Percentiles rank a stretch among this genome's conserved stretches.
These are phyloP conservation scores for Peromyscus aztecus DNA, from an alignment of 2,797 vertebrate species.

Conservation along the genomic window DNA sequence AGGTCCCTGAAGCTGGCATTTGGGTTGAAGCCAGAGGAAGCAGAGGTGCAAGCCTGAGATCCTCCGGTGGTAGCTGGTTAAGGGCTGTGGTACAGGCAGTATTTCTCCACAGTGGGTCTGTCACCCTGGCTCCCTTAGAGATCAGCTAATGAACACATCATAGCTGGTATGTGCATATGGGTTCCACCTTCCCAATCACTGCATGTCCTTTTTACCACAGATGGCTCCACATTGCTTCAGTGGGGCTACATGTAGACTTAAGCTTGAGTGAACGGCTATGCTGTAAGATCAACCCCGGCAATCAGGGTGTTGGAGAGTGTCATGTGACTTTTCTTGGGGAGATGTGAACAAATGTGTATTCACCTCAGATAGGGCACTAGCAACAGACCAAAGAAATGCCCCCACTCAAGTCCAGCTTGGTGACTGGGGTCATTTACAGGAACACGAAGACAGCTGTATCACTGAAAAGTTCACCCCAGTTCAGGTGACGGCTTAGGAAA, in stretches of 20 bases:
- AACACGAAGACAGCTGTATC: not conserved
- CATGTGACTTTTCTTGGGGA: not conserved
- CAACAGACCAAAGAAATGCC: not conserved
- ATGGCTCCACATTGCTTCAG: not conserved
- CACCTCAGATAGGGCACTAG: not conserved
- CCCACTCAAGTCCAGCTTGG: not conserved
- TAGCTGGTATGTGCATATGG: too few relatives aligned
- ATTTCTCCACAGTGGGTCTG: not conserved
- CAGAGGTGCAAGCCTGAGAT: not conserved
- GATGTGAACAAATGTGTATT: not conserved
- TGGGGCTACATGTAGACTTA: not conserved
- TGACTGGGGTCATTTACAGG: not conserved
- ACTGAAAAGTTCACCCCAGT: not conserved
- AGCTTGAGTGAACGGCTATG: too few relatives aligned
- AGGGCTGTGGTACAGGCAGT: too few relatives aligned
- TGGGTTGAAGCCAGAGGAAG: not conserved
- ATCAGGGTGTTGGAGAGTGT: not conserved
- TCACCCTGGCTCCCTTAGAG: not conserved
- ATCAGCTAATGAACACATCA: not conserved
- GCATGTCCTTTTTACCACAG: not conserved
- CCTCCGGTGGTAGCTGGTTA: not conserved
- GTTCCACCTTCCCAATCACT: too few relatives aligned
- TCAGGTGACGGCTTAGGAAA: not conserved
- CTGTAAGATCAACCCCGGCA: not conserved
- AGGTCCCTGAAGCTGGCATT: not conserved